phyloP scores from a whole-genome alignment of 2,888 invertebrate species.

The Ptilodon capucinus region DNA sequence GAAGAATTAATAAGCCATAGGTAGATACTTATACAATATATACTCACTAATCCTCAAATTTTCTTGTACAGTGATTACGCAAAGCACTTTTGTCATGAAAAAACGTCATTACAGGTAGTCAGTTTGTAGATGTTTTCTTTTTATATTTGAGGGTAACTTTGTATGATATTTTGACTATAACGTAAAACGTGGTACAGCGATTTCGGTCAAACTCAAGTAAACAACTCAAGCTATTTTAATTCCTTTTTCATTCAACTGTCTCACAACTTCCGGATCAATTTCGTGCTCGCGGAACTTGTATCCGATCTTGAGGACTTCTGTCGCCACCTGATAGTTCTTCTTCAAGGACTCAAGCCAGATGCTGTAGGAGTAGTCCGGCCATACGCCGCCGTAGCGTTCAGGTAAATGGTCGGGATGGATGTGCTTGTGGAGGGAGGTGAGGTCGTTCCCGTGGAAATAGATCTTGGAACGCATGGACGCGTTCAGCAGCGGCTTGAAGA shows the following conservation, averaged over 20 bases:
- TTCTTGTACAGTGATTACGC: too few species aligned
- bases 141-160: too few species aligned
- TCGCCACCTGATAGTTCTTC: slow-evolving; percentile 80
- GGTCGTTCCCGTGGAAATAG: slow-evolving; percentile 88
- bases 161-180: too few species aligned
- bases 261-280: slow-evolving; percentile 58
- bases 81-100: too few species aligned
- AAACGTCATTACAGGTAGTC: too few species aligned
- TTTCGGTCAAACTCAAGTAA: neutral
- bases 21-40: too few species aligned
- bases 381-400: slow-evolving; percentile 85
- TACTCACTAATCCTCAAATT: too few species aligned
- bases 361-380: slow-evolving; percentile 88
- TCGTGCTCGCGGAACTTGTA: slow-evolving; percentile 81
- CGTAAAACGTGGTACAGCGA: neutral
- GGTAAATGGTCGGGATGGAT: slow-evolving; percentile 87
- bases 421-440: slow-evolving; percentile 88
- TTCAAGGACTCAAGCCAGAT: slow-evolving; percentile 87
- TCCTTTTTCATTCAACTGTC: slow-evolving; percentile 61
- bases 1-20: too few species aligned
- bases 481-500: slow-evolving; percentile 90
- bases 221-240: slow-evolving; percentile 25
- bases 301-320: slow-evolving; percentile 85
- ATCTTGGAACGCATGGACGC: slow-evolving; percentile 85
- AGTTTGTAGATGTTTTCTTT: too few species aligned